Evolutionary conservation across 2,113 vertebrate genomes (phyloP), one percentile per base, ranked within the genome.

Genomic region (Alces alces): DNA sequence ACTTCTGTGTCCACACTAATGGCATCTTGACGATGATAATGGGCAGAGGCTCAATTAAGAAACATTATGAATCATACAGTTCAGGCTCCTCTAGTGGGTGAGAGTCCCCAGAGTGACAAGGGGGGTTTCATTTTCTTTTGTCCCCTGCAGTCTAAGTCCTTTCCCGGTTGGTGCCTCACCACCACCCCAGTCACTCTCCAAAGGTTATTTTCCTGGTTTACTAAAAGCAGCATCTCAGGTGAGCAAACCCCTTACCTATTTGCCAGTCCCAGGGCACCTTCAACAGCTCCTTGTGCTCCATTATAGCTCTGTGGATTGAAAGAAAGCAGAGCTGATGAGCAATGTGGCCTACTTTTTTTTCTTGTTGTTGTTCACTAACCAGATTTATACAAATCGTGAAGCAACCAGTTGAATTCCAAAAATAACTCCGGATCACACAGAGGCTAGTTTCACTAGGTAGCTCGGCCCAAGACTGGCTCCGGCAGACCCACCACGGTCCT

Each of bases 191-290:
- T 36, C 19, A 36, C n/a, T 80, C 86, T 86, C 83, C 60, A 84
- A 55, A 60, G 3, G 7, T 8, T 8, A 60, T 80, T 50, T 60
- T 89, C 93, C 86, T 90, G 0, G 0, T 76, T 95, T 96, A 92
- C 64, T 93, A 76, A 97, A 36, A 82, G 45, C 86, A 76, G 27
- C 43, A 27, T 66, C 47, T 95, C 76, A 92, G 43, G 15, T 61
- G 39, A 98, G 92, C 60, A 43, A 61, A 87, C 39, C 82, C 88
- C 99, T 99, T 99, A 99, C 99, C 99, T 98, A 99, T 99, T 98
- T 99, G 99, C 99, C 99, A 99, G 79, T 99, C 99, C 99, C 99
- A 99, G 86, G 99, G 99, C 70, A 99, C 99, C 98, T 99, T 99
- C 98, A 99, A 98, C 92, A 99, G 98, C 98, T 99, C 99, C 98